Evolutionary conservation across 2,797 vertebrate species (phyloP).

Genomic region (Pristis pectinata): DNA sequence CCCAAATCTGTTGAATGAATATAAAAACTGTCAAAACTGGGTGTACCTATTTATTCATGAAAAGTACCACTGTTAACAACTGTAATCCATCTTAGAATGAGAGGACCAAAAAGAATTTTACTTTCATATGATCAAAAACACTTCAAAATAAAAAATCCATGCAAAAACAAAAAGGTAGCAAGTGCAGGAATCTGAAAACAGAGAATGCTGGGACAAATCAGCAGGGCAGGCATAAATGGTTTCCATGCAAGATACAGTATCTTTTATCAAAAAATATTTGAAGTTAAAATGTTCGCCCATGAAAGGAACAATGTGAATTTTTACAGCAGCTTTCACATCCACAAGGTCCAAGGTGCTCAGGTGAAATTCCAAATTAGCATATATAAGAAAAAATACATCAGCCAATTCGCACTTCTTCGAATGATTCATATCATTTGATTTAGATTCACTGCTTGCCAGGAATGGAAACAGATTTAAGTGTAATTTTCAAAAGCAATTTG

Average conservation of each 20-base stretch:
- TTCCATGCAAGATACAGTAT: no score
- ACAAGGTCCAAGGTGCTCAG: neutral
- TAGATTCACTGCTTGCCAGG: neutral
- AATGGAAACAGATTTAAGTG: no score
- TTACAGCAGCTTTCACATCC: neutral
- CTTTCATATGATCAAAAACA: neutral
- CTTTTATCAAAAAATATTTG: no score
- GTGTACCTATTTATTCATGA: neutral
- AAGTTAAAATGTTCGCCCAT: neutral
- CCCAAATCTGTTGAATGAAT: no score
- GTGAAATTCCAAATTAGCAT: neutral
- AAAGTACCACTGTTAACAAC: neutral
- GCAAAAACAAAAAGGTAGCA: no score
- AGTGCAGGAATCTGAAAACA: no score
- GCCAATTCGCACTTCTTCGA: neutral
- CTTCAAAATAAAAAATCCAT: no score
- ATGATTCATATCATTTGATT: neutral
- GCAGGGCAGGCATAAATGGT: no score
- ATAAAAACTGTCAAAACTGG: neutral
- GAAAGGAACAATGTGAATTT: neutral
- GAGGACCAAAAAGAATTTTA: neutral
- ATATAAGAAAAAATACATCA: neutral
- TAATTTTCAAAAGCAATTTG: no score
- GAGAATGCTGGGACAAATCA: no score
- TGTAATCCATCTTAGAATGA: no score